Percentiles rank a stretch among this genome's conserved stretches.
Conservation (phyloP, 2,888 invertebrate genomes). For the Trissolcus japonicus region DNA sequence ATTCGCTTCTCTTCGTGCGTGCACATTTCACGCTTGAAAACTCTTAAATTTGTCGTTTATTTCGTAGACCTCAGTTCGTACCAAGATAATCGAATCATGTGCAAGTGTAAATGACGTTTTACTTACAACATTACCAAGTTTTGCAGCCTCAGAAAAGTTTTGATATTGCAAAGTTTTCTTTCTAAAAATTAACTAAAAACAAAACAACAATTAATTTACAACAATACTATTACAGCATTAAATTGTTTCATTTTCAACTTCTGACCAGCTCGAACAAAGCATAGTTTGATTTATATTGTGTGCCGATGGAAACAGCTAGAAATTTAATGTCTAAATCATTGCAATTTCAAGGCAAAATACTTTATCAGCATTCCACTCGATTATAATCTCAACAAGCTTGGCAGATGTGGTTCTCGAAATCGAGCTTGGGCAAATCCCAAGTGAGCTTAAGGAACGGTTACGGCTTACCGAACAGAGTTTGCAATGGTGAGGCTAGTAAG, state of each 20-base stretch:
- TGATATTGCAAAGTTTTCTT: too few species aligned
- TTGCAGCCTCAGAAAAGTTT: not conserved
- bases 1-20: slow-evolving; percentile 26
- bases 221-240: too few species aligned
- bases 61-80: slow-evolving; percentile 23
- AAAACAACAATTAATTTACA: too few species aligned
- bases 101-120: slow-evolving; percentile 14
- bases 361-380: slow-evolving; percentile 57
- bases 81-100: slow-evolving; percentile 20
- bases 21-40: slow-evolving; percentile 29
- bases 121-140: slow-evolving; percentile 5
- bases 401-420: slow-evolving; percentile 61
- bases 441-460: slow-evolving; percentile 62
- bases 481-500: slow-evolving; percentile 60
- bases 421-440: slow-evolving; percentile 62
- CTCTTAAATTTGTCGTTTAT: slow-evolving; percentile 34
- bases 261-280: too few species aligned
- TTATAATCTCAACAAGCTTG: slow-evolving; percentile 60
- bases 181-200: too few species aligned
- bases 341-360: slow-evolving; percentile 50
- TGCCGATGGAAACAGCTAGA: slow-evolving; percentile 7
- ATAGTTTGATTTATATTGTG: too few species aligned
- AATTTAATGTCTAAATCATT: slow-evolving; percentile 29
- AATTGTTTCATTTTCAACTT: too few species aligned
- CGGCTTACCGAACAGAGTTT: slow-evolving; percentile 62